Evolutionary conservation across 2,797 vertebrate species (phyloP), one percentile per base, ranked within the genome.

Genomic region (Sphenodon punctatus): DNA sequence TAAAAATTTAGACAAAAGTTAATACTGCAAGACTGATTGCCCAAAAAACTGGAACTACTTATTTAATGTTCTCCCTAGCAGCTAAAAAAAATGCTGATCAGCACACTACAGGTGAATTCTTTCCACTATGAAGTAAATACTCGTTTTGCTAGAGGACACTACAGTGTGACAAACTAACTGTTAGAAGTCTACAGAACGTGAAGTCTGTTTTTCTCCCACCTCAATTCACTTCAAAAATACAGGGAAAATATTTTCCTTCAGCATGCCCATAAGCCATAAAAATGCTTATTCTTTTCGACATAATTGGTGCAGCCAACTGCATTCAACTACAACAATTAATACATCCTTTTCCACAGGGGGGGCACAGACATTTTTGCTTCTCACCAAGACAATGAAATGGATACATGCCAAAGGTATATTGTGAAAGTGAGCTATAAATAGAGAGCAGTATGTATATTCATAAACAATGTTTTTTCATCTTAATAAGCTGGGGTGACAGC

Each of bases 371-470:
- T 75, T 85, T 84, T 64, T 81, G 75, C 75, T 84, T 63, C 88
- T 89, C 80, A 61, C 60, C 70, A 49, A 88, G 73, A 90, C 91
- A 91, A 92, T 88, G 70, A 85, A 61, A 74, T 6, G 8, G 67
- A 51, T 6, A 27, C 56, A 48, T 81, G 88, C 88, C 91, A 92
- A 89, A 91, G 80, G 86, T 80, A 39, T 84, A 91, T 84, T 64
- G 64, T 90, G 84, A 81, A 70, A 91, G 84, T 1, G 36, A 58
- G 88, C 53, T 42, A 67, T 69, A 78, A 89, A 86, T 60, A 78
- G 0, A 1, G 84, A 89, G 78, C 78, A 56, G 39, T 59, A 15
- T 15, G 39, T 84, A 73, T 90, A 80, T 86, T 51, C 70, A 74
- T 13, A 71, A 86, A 90, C 86, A 87, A 82, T 80, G 38, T 10